Evolutionary conservation across 2,113 vertebrate genomes (phyloP).

Genomic region (Channa maculata): DNA sequence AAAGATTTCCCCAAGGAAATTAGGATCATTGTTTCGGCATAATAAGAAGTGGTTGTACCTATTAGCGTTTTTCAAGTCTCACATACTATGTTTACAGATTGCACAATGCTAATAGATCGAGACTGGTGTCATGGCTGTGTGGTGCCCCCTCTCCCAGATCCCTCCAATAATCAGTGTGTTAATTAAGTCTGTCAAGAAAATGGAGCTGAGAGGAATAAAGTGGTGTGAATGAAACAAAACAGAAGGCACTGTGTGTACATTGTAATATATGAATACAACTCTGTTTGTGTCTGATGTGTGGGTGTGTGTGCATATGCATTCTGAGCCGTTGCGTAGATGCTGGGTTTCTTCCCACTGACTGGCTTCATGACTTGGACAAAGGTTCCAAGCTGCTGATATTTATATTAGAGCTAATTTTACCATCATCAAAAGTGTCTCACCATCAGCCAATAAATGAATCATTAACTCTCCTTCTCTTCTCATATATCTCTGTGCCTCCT

Average conservation of each 20-base stretch:
- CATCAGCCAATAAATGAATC: conserved; percentile 34
- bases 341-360: conserved; percentile 7
- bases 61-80: conserved; percentile 43
- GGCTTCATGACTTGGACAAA: conserved; percentile 19
- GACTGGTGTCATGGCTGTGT: conserved; percentile 25
- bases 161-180: conserved; percentile 7
- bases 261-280: neutral
- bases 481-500: too few species aligned
- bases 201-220: conserved; percentile 24
- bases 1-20: conserved; percentile 63
- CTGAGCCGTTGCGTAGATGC: neutral
- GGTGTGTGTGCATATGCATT: neutral
- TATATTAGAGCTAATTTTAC: neutral
- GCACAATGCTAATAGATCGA: conserved; percentile 31
- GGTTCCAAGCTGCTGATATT: conserved; percentile 23
- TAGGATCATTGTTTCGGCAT: conserved; percentile 52
- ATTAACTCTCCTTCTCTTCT: neutral
- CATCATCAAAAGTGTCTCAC: conserved; percentile 9
- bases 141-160: neutral
- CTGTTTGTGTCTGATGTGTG: conserved; percentile 1
- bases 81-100: conserved; percentile 57
- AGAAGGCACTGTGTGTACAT: conserved; percentile 25
- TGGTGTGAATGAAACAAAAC: conserved; percentile 17
- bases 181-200: conserved; percentile 30
- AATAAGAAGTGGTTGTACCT: conserved; percentile 43